Conservation (phyloP, 2,888 invertebrate species). For the Polydesmus complanatus region DNA sequence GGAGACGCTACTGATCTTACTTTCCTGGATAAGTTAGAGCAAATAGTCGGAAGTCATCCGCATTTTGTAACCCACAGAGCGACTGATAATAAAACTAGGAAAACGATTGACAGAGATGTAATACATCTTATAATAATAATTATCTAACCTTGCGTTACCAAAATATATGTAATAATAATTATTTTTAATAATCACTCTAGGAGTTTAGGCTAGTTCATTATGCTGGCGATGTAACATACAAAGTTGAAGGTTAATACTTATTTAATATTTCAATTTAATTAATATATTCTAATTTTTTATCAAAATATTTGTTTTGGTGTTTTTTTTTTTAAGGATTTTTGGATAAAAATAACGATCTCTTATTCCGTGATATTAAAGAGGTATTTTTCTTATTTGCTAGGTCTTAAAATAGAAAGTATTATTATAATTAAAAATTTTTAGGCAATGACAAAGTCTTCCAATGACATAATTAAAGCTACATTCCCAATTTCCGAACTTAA, state of each 20-base stretch:
- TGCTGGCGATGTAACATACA: slow-evolving; percentile 86
- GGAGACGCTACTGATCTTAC: slow-evolving; percentile 72
- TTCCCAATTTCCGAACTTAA: slow-evolving; percentile 50
- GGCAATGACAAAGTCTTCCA: slow-evolving; percentile 58
- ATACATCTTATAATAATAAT: slow-evolving; percentile 18
- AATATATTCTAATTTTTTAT: background rate
- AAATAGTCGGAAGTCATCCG: slow-evolving; percentile 54
- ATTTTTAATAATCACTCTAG: slow-evolving; percentile 37
- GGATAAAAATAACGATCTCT: slow-evolving; percentile 84
- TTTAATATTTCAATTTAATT: background rate
- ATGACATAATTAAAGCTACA: slow-evolving; percentile 46
- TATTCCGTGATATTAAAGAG: slow-evolving; percentile 74
- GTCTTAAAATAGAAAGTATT: background rate
- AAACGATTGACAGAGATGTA: slow-evolving; percentile 69
- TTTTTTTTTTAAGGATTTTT: slow-evolving; percentile 45
- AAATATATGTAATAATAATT: too few species aligned
- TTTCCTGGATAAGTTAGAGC: slow-evolving; percentile 64
- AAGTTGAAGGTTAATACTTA: slow-evolving; percentile 52
- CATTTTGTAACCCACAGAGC: slow-evolving; percentile 74
- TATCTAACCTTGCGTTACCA: background rate
- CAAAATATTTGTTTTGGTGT: background rate
- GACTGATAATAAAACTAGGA: slow-evolving; percentile 58
- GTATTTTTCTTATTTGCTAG: slow-evolving; percentile 20
- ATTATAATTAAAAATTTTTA: slow-evolving; percentile 4
- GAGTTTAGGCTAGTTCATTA: slow-evolving; percentile 83